These are phyloP conservation scores for Trichopria drosophilae DNA, from an alignment of 2,888 invertebrate species.

Conservation along the genomic window DNA sequence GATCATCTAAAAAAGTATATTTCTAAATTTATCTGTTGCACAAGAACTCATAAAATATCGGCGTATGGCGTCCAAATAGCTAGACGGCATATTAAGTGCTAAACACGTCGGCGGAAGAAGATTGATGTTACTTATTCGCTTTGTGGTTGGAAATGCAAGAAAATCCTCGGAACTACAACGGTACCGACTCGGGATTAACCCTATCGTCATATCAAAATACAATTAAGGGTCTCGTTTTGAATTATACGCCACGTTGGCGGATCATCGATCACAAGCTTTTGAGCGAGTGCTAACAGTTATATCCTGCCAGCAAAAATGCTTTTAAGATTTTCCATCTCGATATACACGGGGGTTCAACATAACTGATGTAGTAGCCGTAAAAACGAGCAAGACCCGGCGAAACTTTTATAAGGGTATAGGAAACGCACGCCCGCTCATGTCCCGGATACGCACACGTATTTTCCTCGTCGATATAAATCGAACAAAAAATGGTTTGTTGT, in stretches of 20 bases:
- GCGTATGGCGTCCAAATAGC: too few species aligned
- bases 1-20: too few species aligned
- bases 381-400: too few species aligned
- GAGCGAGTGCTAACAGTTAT: slow-evolving; percentile 1
- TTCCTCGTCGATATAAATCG: too few species aligned
- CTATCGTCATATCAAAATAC: slow-evolving; percentile 37
- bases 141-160: too few species aligned
- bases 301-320: slow-evolving; percentile 7
- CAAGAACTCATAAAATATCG: too few species aligned
- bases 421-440: too few species aligned
- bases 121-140: slow-evolving; percentile 41
- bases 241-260: slow-evolving; percentile 22
- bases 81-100: slow-evolving; percentile 36
- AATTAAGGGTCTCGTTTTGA: slow-evolving; percentile 29
- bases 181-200: slow-evolving; percentile 32
- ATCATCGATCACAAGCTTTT: slow-evolving; percentile 30
- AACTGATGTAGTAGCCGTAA: too few species aligned
- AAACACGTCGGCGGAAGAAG: slow-evolving; percentile 39
- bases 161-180: slow-evolving; percentile 17
- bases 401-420: too few species aligned
- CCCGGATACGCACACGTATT: too few species aligned
- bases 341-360: neutral
- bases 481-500: too few species aligned
- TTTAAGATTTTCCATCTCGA: neutral
- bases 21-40: too few species aligned